These are phyloP conservation scores for Chiridota heheva DNA, from an alignment of 35 echinoderm and acorn worm species.

Conservation along the genomic window DNA sequence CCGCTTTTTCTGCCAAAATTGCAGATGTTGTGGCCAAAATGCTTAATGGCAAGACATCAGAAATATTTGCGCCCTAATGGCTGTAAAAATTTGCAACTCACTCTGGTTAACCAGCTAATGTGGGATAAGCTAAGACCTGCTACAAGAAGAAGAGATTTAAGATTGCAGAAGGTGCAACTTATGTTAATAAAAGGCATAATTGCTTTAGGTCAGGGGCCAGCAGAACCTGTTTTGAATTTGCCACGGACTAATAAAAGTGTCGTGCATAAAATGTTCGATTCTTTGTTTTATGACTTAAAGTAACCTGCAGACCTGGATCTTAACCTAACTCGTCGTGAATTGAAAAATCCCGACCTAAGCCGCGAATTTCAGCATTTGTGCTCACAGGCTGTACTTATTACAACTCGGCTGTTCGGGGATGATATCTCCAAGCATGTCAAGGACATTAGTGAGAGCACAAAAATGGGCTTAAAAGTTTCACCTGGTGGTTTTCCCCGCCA, in stretches of 20 bases:
- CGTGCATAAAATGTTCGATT: slow-evolving; percentile 17
- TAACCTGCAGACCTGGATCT: no score
- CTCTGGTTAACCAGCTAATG: slow-evolving; percentile 10
- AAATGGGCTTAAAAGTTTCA: not conserved
- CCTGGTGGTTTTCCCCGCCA: not conserved
- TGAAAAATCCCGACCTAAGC: slow-evolving; percentile 4
- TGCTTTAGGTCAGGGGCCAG: slow-evolving; percentile 10
- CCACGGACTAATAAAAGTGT: slow-evolving; percentile 2
- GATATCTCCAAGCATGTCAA: not conserved
- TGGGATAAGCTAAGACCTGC: slow-evolving; percentile 29
- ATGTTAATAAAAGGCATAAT: slow-evolving; percentile 22
- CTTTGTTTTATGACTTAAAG: no score
- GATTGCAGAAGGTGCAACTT: slow-evolving; percentile 27
- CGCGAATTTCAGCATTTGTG: slow-evolving; percentile 20
- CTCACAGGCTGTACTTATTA: not conserved
- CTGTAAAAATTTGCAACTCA: slow-evolving; percentile 10
- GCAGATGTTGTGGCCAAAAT: not conserved
- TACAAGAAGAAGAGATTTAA: slow-evolving; percentile 37
- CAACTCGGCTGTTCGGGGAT: slow-evolving; percentile 5
- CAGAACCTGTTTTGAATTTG: not conserved
- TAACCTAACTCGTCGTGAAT: not conserved
- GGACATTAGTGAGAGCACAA: not conserved
- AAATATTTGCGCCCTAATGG: slow-evolving; percentile 12
- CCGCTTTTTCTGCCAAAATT: not conserved
- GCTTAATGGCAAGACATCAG: not conserved